phyloP scores from a whole-genome alignment of 2,113 vertebrate genomes.

The Danio rerio region GRCz12tu NC_133197.1:11474001-11474500 shows the following conservation, averaged over 20 bases:
- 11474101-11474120: too few relatives aligned
- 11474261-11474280: slow-evolving; percentile 72
- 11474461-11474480: too few relatives aligned
- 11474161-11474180: slow-evolving; percentile 98
- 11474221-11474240: slow-evolving; percentile 97
- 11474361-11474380: slow-evolving; percentile 39
- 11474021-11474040: too few relatives aligned
- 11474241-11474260: slow-evolving; percentile 93
- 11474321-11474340: slow-evolving; percentile 18
- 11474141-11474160: too few relatives aligned
- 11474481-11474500: too few relatives aligned
- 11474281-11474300: slow-evolving; percentile 37
- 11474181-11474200: slow-evolving; percentile 98
- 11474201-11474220: slow-evolving; percentile 94
- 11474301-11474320: slow-evolving; percentile 55
- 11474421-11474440: slow-evolving; percentile 5
- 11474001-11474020: too few relatives aligned
- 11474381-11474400: slow-evolving; percentile 33
- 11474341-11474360: slow-evolving; percentile 38
- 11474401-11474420: slow-evolving; percentile 21
- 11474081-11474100: too few relatives aligned
- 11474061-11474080: too few relatives aligned
- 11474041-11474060: too few relatives aligned
- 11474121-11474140: too few relatives aligned
- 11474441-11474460: too few relatives aligned